Conservation (phyloP, 2,113 vertebrate genomes). For the Rhegmatorhina hoffmannsi region DNA sequence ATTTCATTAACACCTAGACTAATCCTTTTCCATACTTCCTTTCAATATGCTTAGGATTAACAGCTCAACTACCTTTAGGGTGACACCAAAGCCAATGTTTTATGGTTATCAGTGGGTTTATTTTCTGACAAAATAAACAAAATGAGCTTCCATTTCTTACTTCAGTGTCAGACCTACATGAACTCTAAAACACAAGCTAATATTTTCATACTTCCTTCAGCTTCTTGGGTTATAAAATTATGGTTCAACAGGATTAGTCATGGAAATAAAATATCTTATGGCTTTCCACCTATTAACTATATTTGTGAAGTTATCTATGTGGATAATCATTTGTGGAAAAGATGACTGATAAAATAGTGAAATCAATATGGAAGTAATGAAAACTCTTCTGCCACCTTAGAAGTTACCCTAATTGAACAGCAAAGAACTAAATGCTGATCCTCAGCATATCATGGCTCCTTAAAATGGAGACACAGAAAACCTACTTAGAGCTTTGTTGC, state of each 20-base stretch:
- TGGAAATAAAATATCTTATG: neutral
- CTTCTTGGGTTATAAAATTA: neutral
- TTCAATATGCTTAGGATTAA: neutral
- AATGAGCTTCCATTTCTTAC: neutral
- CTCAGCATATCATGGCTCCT: rapidly evolving
- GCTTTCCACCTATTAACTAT: neutral
- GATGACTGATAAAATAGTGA: neutral
- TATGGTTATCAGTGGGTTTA: neutral
- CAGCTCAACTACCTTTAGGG: neutral
- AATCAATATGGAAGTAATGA: neutral
- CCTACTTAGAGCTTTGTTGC: neutral
- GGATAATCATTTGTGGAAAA: neutral
- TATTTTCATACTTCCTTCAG: neutral
- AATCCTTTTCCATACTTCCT: neutral
- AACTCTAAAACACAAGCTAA: slow-evolving; percentile 10
- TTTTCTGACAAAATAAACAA: slow-evolving; percentile 6
- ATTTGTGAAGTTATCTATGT: neutral
- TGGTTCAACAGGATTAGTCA: neutral
- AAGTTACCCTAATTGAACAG: slow-evolving; percentile 13
- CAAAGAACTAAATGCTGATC: neutral
- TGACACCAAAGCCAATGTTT: neutral
- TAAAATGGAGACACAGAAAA: neutral
- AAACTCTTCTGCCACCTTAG: neutral
- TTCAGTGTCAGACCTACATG: slow-evolving; percentile 6
- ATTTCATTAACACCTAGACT: neutral